Base-by-base conservation (phyloP, 2,113 vertebrate genomes). In the Bettongia penicillata region DNA sequence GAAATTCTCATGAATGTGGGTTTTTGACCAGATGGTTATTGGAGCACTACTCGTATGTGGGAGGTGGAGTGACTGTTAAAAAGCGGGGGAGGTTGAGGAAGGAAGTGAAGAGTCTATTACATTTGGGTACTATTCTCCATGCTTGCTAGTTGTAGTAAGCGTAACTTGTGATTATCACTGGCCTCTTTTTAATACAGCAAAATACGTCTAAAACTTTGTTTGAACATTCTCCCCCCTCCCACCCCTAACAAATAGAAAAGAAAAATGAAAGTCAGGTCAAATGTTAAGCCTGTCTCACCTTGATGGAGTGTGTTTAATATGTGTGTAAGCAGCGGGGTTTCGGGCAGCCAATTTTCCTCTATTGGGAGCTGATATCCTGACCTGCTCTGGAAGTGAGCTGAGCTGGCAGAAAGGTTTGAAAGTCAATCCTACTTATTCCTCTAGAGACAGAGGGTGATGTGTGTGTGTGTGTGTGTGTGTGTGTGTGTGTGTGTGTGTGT, bases 371-470 rank as follows among this genome's bases (percentile, higher is more conserved):
- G 53, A 51, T 48, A 28, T 1, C 90, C 57, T 89, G 89, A 8
- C 2, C 26, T 23, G 84, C 12, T 10, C 55, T 2, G 8, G 61
- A 90, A 92, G 91, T 47, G 47, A 22, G 37, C 53, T 55, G 55
- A 84, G 90, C 53, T 24, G 49, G 1, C 51, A 8, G 43, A 52
- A 19, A 9, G 90, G 24, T 12, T 16, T 26, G 68, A n/a, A 43
- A 95, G 90, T 26, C 43, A 3, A 14, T 47, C 49, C 47, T 24
- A 7, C 37, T 0, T 48, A 53, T 51, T 48, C 90, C 53, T 84
- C 3, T 26, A 3, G 91, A 57, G 97, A 89, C 93, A 53, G 84
- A 97, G 96, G 96, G 97, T 96, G 96, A 97, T 97, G 95, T 96
- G 93, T 37, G 31, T 68, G 26, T 11, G 25, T 57, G 26, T 14